Evolutionary conservation across 2,888 invertebrate species (phyloP).

Genomic region (Adelognathus sp.): DNA sequence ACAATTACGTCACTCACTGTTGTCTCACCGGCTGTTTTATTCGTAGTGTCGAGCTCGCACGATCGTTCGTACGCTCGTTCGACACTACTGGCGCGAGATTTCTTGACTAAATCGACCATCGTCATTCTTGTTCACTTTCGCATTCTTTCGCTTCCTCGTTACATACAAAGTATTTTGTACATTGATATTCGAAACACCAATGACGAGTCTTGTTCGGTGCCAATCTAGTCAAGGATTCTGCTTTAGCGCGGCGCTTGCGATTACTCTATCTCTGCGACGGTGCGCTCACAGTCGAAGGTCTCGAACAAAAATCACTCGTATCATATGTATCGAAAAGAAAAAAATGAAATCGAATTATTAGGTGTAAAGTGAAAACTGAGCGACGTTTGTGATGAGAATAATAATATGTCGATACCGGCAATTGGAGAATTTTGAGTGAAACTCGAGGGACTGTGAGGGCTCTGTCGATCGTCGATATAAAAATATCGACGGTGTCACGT

Average conservation of each 20-base stretch:
- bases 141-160: background rate
- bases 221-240: constrained; percentile 72
- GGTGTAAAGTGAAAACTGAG: constrained; percentile 50
- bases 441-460: background rate
- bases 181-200: background rate
- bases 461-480: background rate
- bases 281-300: constrained; percentile 58
- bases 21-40: background rate
- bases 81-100: constrained; percentile 75
- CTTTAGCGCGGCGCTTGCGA: constrained; percentile 74
- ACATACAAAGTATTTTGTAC: background rate
- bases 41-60: constrained; percentile 1
- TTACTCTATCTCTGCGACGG: constrained; percentile 27
- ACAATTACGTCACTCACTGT: background rate
- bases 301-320: background rate
- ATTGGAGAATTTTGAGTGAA: background rate
- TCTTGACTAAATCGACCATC: constrained; percentile 67
- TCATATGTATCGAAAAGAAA: constrained; percentile 41
- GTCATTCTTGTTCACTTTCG: background rate
- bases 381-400: constrained; percentile 72
- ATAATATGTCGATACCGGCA: too few relatives aligned
- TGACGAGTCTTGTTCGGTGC: background rate
- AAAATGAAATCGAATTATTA: too few relatives aligned
- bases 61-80: constrained; percentile 45
- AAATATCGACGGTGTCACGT: background rate